Evolutionary conservation across 2,113 vertebrate species (phyloP).

Genomic region (Perca flavescens): DNA sequence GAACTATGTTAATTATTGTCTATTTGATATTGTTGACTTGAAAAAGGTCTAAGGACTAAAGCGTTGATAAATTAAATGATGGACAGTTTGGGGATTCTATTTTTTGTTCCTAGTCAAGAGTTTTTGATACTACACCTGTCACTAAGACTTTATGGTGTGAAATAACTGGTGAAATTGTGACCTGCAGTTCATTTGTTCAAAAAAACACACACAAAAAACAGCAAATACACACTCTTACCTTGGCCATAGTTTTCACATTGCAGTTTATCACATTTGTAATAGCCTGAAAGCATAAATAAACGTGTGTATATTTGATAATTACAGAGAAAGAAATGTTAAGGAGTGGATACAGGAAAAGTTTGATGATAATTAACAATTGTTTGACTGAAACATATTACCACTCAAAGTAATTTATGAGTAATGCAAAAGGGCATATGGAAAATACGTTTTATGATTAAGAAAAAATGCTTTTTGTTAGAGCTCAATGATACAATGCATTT

Average conservation of each 20-base stretch:
- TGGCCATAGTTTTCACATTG: constrained; percentile 87
- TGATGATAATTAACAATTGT: no score
- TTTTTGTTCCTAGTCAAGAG: not conserved
- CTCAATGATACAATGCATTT: not conserved
- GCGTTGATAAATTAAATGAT: not conserved
- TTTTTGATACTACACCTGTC: not conserved
- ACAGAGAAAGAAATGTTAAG: not conserved
- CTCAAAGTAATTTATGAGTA: not conserved
- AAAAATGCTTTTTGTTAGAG: not conserved
- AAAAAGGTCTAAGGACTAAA: not conserved
- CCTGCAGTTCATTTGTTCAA: not conserved
- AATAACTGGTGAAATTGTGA: not conserved
- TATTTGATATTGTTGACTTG: not conserved
- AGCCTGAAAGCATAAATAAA: constrained; percentile 76
- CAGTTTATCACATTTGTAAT: constrained; percentile 85
- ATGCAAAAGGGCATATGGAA: not conserved
- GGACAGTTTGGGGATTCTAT: not conserved
- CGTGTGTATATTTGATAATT: not conserved
- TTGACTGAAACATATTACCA: not conserved
- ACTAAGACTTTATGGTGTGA: not conserved
- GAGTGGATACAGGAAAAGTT: not conserved
- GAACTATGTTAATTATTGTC: not conserved
- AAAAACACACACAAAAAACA: not conserved
- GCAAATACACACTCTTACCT: constrained; percentile 81
- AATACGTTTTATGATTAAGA: not conserved